A percentile compares a stretch with the other conserved stretches of the same genome.
Evolutionary conservation across 2,113 vertebrate species (phyloP).

Genomic region (Neoarius graeffei): DNA sequence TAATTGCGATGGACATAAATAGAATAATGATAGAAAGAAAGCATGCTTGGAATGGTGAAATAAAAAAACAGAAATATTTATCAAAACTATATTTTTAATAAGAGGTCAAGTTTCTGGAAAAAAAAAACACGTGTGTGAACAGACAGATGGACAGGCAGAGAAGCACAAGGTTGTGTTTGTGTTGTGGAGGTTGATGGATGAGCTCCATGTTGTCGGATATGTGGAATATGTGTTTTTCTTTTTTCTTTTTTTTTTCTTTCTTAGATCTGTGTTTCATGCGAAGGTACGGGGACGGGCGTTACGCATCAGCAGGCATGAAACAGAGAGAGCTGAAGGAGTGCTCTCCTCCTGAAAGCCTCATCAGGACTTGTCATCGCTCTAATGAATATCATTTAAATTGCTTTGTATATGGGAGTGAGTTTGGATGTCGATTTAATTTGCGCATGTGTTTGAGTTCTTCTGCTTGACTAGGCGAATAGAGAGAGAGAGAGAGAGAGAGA

Average conservation of each 20-base stretch:
- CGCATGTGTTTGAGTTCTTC: constrained; percentile 99
- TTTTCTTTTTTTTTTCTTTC: constrained; percentile 57
- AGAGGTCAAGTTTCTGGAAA: constrained; percentile 29
- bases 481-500: constrained; percentile 85
- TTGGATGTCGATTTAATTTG: constrained; percentile 99
- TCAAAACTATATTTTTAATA: constrained; percentile 31
- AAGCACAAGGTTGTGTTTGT: background rate
- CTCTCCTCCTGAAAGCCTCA: constrained; percentile 91
- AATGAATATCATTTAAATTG: constrained; percentile 99
- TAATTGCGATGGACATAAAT: constrained; percentile 57
- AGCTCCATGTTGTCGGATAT: constrained; percentile 34
- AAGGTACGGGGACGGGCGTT: constrained; percentile 79
- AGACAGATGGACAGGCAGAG: constrained; percentile 4
- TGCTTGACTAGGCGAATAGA: constrained; percentile 95
- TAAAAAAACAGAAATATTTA: constrained; percentile 15
- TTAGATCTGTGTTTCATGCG: constrained; percentile 68
- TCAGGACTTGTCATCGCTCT: constrained; percentile 99
- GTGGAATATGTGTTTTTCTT: constrained; percentile 44
- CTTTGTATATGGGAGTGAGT: constrained; percentile 99
- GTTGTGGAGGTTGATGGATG: constrained; percentile 1
- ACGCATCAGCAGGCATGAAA: constrained; percentile 83
- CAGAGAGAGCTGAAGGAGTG: constrained; percentile 83
- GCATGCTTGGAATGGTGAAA: constrained; percentile 8
- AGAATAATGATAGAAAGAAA: constrained; percentile 42
- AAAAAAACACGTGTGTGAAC: constrained; percentile 17